Evolutionary conservation across 2,113 vertebrate genomes (phyloP).

Genomic region (Camelus bactrianus): DNA sequence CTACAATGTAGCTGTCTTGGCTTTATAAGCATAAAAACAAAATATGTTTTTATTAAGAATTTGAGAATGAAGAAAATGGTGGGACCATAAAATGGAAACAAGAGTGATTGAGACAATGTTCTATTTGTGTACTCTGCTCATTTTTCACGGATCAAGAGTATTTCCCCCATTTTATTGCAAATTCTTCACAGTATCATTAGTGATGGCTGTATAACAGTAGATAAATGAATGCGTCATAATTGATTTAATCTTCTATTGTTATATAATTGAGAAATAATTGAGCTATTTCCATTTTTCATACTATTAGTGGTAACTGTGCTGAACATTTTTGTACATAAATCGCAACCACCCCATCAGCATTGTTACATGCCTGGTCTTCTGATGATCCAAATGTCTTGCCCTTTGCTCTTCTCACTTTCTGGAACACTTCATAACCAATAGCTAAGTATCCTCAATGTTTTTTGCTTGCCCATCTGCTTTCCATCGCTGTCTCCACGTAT

Average conservation of each 20-base stretch:
- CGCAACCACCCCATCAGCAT: background rate
- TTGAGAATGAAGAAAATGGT: background rate
- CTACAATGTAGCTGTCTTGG: background rate
- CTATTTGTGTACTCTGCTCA: background rate
- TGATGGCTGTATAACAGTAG: constrained; percentile 20
- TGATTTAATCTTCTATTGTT: constrained; percentile 60
- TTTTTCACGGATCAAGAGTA: constrained; percentile 37
- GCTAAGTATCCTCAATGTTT: background rate
- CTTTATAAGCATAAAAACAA: background rate
- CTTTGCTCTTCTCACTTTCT: constrained; percentile 9
- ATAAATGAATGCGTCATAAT: constrained; percentile 57
- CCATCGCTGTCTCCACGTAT: background rate
- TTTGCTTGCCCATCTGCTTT: background rate
- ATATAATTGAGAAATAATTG: constrained; percentile 62
- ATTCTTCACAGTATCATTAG: constrained; percentile 48
- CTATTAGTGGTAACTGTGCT: background rate
- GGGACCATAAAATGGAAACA: background rate
- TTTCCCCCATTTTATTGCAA: constrained; percentile 33
- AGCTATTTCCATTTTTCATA: constrained; percentile 64
- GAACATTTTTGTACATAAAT: constrained; percentile 38
- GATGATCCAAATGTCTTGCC: background rate
- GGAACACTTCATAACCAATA: background rate
- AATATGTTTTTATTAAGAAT: background rate
- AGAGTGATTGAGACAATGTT: too few relatives aligned
- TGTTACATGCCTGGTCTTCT: background rate